Evolutionary conservation across 2,113 vertebrate species (phyloP).

Genomic region (Corvus hawaiiensis): DNA sequence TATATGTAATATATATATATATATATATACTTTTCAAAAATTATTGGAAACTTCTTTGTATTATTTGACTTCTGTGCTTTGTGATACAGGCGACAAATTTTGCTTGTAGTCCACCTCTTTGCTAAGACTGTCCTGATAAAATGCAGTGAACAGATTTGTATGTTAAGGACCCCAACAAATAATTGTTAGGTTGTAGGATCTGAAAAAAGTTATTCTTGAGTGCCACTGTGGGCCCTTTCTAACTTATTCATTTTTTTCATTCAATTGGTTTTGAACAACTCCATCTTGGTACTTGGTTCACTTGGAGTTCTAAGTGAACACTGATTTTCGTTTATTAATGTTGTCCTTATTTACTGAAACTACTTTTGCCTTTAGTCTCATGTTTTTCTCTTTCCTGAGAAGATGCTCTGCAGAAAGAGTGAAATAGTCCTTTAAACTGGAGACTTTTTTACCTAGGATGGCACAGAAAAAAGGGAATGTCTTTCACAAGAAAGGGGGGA

Average conservation of each 20-base stretch:
- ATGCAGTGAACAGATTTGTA: accelerated
- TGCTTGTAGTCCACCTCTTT: not conserved
- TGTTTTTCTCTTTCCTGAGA: not conserved
- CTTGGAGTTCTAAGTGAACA: not conserved
- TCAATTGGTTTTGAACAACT: not conserved
- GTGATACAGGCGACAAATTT: not conserved
- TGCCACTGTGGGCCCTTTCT: not conserved
- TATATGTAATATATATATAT: not conserved
- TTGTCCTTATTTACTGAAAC: not conserved
- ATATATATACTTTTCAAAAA: not conserved
- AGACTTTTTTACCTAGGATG: not conserved
- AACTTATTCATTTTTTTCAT: not conserved
- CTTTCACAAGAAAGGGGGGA: not conserved
- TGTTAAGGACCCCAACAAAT: not conserved
- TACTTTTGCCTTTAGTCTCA: not conserved
- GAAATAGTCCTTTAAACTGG: not conserved
- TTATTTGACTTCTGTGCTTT: not conserved
- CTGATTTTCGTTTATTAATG: not conserved
- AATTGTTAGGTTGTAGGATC: not conserved
- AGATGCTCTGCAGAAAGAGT: not conserved
- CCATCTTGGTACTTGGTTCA: not conserved
- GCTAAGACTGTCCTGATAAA: not conserved
- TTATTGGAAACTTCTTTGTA: not conserved
- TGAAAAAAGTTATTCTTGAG: not conserved
- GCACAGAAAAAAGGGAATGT: not conserved